Evolutionary conservation across 2,113 vertebrate species (phyloP).

Genomic region (human): DNA sequence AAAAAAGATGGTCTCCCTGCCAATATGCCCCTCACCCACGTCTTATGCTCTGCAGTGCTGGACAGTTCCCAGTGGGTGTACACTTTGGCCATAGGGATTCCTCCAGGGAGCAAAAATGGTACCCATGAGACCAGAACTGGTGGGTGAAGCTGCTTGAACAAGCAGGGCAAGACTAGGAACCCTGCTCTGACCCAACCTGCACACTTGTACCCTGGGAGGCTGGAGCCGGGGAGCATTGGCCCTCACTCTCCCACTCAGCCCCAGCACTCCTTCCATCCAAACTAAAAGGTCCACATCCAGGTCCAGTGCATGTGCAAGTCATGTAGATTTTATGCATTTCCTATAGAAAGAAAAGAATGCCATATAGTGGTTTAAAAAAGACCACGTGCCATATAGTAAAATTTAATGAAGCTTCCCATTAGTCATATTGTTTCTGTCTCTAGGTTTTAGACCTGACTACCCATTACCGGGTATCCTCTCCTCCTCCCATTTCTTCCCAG

Average conservation of each 20-base stretch:
- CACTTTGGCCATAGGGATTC: not conserved
- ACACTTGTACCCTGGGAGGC: too few relatives aligned
- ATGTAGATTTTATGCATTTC: not conserved
- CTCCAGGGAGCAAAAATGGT: rapidly evolving
- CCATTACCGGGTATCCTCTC: not conserved
- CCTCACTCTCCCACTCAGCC: rapidly evolving
- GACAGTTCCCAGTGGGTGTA: not conserved
- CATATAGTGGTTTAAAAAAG: not conserved
- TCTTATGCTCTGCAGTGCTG: not conserved
- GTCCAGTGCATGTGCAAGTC: too few relatives aligned
- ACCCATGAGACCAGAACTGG: not conserved
- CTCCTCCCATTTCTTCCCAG: not conserved
- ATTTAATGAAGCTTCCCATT: not conserved
- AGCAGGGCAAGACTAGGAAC: rapidly evolving
- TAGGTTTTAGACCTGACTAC: not conserved
- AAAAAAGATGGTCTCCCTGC: not conserved
- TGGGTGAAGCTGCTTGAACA: not conserved
- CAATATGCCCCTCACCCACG: rapidly evolving
- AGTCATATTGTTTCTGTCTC: not conserved
- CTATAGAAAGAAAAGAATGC: not conserved
- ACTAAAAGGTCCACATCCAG: not conserved
- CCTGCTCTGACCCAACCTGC: not conserved
- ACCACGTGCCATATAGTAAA: not conserved
- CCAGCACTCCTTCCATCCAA: not conserved
- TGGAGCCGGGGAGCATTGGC: too few relatives aligned